Evolutionary conservation across 2,888 invertebrate species (phyloP).

Genomic region (Osmoderma eremita): DNA sequence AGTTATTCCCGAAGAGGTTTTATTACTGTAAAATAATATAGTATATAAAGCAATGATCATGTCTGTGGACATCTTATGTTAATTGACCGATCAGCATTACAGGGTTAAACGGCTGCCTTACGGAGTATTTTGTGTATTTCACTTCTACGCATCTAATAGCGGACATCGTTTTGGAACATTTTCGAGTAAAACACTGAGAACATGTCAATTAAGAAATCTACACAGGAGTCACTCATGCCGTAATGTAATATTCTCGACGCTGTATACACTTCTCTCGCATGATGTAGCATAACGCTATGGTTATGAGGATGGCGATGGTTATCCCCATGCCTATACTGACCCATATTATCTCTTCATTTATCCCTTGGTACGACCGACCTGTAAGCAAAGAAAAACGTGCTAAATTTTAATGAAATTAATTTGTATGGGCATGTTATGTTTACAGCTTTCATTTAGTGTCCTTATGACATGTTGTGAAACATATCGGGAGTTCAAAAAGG

Average conservation of each 20-base stretch:
- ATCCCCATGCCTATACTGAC: constrained; percentile 89
- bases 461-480: background rate
- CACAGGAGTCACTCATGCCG: constrained; percentile 69
- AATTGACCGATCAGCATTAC: background rate
- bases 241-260: constrained; percentile 76
- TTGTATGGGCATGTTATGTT: too few relatives aligned
- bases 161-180: background rate
- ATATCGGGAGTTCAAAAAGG: too few relatives aligned
- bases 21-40: background rate
- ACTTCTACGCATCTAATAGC: background rate
- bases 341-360: constrained; percentile 90
- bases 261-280: constrained; percentile 83
- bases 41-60: background rate
- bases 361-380: constrained; percentile 85
- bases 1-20: background rate
- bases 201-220: constrained; percentile 38
- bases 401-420: background rate
- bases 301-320: constrained; percentile 82
- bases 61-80: background rate
- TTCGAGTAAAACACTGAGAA: background rate
- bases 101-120: background rate
- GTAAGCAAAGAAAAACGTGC: constrained; percentile 51
- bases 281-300: constrained; percentile 84
- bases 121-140: constrained; percentile 1
- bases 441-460: too few relatives aligned